These are phyloP conservation scores for Anoplolepis gracilipes DNA, from an alignment of 1,140 invertebrate genomes.

Conservation along the genomic window DNA sequence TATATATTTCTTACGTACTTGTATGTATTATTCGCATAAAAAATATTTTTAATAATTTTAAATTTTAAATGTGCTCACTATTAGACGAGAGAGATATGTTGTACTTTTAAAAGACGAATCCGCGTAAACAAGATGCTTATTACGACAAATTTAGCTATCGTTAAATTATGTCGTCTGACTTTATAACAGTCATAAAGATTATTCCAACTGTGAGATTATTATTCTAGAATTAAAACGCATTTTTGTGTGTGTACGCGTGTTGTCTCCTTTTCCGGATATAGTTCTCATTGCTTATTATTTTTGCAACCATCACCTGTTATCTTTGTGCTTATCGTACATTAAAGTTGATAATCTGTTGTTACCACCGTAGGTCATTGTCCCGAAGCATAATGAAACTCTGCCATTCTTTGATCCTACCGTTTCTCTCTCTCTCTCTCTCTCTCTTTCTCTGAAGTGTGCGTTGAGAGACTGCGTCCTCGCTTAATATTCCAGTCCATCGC, in stretches of 20 bases:
- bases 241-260: no score
- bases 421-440: constrained; percentile 17
- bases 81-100: neutral
- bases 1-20: no score
- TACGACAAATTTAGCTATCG: neutral
- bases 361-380: constrained; percentile 51
- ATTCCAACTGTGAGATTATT: neutral
- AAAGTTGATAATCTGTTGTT: constrained; percentile 50
- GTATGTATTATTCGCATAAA: no score
- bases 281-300: constrained; percentile 15
- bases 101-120: neutral
- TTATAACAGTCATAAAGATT: constrained; percentile 10
- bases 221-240: neutral
- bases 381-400: constrained; percentile 53
- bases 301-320: constrained; percentile 41
- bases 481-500: constrained; percentile 49
- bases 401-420: constrained; percentile 67
- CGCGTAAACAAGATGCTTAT: neutral
- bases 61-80: no score
- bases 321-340: constrained; percentile 43
- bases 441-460: constrained; percentile 27
- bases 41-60: no score
- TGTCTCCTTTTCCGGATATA: neutral
- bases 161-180: neutral
- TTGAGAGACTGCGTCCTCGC: neutral